These are phyloP conservation scores for Mionectes macconnelli DNA, from an alignment of 2,113 vertebrate species.

Conservation along the genomic window DNA sequence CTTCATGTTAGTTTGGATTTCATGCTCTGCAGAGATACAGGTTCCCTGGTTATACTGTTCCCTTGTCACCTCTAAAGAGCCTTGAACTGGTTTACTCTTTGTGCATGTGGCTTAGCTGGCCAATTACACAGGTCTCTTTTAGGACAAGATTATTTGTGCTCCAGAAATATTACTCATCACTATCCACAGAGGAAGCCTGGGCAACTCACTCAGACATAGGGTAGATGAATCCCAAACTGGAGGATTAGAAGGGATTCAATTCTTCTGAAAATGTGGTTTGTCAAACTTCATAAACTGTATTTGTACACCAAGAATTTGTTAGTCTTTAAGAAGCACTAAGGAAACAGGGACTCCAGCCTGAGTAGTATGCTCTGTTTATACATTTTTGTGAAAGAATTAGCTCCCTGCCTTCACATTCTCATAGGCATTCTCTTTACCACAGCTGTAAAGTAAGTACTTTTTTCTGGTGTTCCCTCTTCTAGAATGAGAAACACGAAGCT, in stretches of 20 bases:
- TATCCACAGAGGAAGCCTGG: background rate
- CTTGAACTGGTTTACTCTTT: background rate
- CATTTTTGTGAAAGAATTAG: background rate
- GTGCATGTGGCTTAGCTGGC: background rate
- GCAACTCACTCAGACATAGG: background rate
- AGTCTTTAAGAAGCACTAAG: background rate
- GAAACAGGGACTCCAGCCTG: background rate
- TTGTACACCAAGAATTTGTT: background rate
- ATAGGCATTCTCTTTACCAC: background rate
- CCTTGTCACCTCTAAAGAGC: background rate
- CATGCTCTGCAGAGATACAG: background rate
- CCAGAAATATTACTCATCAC: background rate
- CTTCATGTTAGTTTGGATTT: background rate
- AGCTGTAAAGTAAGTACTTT: background rate
- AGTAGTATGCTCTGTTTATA: background rate
- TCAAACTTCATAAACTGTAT: background rate
- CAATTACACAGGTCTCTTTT: background rate
- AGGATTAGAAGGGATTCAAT: background rate
- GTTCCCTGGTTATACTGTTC: background rate
- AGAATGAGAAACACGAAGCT: background rate
- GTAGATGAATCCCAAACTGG: background rate
- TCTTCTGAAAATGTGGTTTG: background rate
- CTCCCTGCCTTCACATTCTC: background rate
- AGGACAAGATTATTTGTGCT: background rate
- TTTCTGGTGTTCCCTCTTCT: background rate